phyloP scores from a whole-genome alignment of 2,797 vertebrate species.

The Gambelia wislizenii region DNA sequence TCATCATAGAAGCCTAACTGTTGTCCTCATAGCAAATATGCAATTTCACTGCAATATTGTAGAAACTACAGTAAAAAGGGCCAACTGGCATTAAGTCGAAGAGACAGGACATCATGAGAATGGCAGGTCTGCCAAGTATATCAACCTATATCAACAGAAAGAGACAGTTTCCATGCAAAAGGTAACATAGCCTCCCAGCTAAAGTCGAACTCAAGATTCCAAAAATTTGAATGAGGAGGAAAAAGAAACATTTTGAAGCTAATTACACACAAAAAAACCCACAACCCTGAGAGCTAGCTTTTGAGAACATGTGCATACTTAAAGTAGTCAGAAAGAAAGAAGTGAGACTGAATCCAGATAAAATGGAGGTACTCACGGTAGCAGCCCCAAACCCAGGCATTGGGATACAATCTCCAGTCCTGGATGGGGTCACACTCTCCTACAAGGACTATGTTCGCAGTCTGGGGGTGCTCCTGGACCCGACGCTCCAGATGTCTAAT shows the following conservation, averaged over 20 bases:
- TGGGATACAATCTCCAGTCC: too few species aligned
- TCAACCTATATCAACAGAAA: not conserved
- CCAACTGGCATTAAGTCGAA: not conserved
- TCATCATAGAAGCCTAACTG: constrained; percentile 1
- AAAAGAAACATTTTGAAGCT: not conserved
- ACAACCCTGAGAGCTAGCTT: not conserved
- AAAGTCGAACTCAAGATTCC: constrained; percentile 31
- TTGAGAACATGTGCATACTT: not conserved
- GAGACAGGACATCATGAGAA: not conserved
- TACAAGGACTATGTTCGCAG: too few species aligned
- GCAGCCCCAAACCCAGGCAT: too few species aligned
- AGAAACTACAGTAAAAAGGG: not conserved
- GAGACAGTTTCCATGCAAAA: not conserved
- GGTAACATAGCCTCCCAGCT: not conserved
- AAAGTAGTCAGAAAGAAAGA: constrained; percentile 39
- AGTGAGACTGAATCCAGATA: too few species aligned
- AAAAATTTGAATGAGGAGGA: constrained; percentile 10
- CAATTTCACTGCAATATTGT: not conserved
- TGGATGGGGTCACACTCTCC: too few species aligned
- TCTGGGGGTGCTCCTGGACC: too few species aligned
- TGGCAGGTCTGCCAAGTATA: rapidly evolving
- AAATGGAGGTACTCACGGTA: too few species aligned
- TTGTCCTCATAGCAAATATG: not conserved
- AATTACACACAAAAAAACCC: not conserved
- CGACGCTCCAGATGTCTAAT: too few species aligned